Evolutionary conservation across 1,140 invertebrate species (phyloP).

Genomic region (Drosophila leontia): DNA sequence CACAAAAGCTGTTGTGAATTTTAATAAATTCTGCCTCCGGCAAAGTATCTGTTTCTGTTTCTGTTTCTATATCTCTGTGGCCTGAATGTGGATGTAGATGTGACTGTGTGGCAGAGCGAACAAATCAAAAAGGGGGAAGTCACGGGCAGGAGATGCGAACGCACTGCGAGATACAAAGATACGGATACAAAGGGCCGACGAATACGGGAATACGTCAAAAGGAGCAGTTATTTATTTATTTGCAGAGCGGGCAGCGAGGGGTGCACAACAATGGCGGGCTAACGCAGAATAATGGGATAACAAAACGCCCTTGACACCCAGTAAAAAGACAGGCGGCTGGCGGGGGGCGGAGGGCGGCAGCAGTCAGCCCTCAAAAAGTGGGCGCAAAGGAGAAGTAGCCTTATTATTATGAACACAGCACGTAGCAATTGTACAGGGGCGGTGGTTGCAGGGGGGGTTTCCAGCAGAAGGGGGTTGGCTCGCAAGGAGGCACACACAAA

Average conservation of each 20-base stretch:
- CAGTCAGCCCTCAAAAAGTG: slow-evolving; percentile 72
- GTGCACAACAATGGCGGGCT: slow-evolving; percentile 72
- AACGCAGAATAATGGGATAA: slow-evolving; percentile 84
- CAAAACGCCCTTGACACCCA: slow-evolving; percentile 85
- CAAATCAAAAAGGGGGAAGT: slow-evolving; percentile 75
- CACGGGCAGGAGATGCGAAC: slow-evolving; percentile 29
- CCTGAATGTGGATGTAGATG: slow-evolving; percentile 24
- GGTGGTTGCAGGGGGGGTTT: not conserved
- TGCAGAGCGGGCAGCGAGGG: slow-evolving; percentile 35
- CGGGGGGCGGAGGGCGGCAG: not conserved
- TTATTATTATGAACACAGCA: slow-evolving; percentile 83
- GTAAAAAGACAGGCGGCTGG: slow-evolving; percentile 65
- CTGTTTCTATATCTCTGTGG: slow-evolving; percentile 11
- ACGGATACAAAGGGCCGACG: slow-evolving; percentile 38
- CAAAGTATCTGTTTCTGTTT: slow-evolving; percentile 14
- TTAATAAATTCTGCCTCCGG: slow-evolving; percentile 73
- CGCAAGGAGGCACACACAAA: slow-evolving; percentile 51
- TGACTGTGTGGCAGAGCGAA: slow-evolving; percentile 60
- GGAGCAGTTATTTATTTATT: slow-evolving; percentile 85
- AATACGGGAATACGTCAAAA: slow-evolving; percentile 74
- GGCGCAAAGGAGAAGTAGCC: slow-evolving; percentile 65
- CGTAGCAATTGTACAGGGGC: slow-evolving; percentile 63
- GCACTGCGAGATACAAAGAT: slow-evolving; percentile 30
- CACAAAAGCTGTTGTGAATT: slow-evolving; percentile 83
- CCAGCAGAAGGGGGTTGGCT: slow-evolving; percentile 3